Evolutionary conservation across 2,888 invertebrate genomes (phyloP), one percentile per base, ranked within the genome.

Genomic region (Polylopha cassiicola): DNA sequence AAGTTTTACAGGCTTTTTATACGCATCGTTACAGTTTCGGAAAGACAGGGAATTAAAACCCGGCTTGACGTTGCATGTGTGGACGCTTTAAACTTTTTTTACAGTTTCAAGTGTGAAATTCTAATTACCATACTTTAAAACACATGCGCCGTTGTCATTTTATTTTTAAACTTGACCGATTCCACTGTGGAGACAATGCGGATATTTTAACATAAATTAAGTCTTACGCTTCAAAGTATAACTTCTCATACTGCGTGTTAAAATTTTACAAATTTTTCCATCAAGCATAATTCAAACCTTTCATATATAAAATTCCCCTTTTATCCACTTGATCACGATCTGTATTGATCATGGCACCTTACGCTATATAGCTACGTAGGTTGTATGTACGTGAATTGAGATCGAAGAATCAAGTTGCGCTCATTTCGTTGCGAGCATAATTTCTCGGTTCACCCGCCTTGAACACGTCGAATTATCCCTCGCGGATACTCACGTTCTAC

Each of bases 1-100:
- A 66, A 68, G 58, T 69, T 64, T 53, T 51, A 48, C 58, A 50
- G 63, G 59, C 58, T 67, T 69, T 68, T 74, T 68, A 58, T 64
- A 63, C 51, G 58, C 63, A 55, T 54, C 61, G 65, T 65, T 61
- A 63, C 62, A 63, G 55, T 63, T 65, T 53, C 49, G 52, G 50
- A 42, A 29, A 44, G 44, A 39, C 37, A 36, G 29, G 20, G 39
- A 39, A 38, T 37, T 36, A 63, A 61, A 63, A 63, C 47, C 58
- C 46, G 39, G 51, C 48, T 56, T 52, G 49, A 49, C 48, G 53
- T 23, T 29, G 20, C 15, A n/a, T 34, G 16, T 20, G 41, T 26
- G 26, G 24, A 29, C 11, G 16, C n/a, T 31, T 13, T 22, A 4
- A 29, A 41, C 29, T 29, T 34, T 33, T 33, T 23, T n/a, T n/a